Evolutionary conservation across 2,797 vertebrate genomes (phyloP), one percentile per base, ranked within the genome.

Genomic region (Helarctos malayanus): DNA sequence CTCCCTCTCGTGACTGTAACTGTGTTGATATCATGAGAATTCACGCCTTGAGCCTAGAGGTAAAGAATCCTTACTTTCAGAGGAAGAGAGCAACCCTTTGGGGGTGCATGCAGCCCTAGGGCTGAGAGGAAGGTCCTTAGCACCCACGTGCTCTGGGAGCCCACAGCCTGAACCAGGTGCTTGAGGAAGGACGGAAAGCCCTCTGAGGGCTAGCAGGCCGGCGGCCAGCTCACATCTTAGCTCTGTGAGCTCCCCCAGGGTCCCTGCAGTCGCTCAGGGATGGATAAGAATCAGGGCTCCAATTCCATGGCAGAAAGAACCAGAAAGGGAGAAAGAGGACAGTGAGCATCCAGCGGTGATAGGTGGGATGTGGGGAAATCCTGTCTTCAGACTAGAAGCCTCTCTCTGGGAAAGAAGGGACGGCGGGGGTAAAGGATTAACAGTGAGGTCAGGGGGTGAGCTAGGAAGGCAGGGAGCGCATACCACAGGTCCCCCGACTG

Each of bases 1-100:
- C 11, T 41, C 10, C 7, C 23, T 54, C 19, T 29, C 3, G 1
- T 19, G 19, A 38, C 63, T 41, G 3, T 49, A 35, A 16, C 38
- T 21, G 15, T 7, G 0, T 15, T 0, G 4, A 32, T 47, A 1
- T 84, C 32, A 0, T 41, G 11, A 4, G 35, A 41, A 7, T 13
- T n/a, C 21, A 6, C 14, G 16, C 65, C 65, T 73, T 27, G 59
- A 25, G 12, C 27, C 38, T 18, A 47, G 23, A 21, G 29, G 41
- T 27, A 52, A 71, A 75, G 47, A 73, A 32, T 15, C 47, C 52
- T 63, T 32, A 29, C 71, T 57, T 83, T 41, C 76, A 41, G 61
- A 61, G 52, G 19, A 18, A 35, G 59, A 21, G 29, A 15, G 4
- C 27, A 38, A 0, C 32, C n/a, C 8, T 76, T 6, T 8, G 59